Base-by-base conservation (phyloP, 2,113 vertebrate species). In the Ivindomyrus marchei region DNA sequence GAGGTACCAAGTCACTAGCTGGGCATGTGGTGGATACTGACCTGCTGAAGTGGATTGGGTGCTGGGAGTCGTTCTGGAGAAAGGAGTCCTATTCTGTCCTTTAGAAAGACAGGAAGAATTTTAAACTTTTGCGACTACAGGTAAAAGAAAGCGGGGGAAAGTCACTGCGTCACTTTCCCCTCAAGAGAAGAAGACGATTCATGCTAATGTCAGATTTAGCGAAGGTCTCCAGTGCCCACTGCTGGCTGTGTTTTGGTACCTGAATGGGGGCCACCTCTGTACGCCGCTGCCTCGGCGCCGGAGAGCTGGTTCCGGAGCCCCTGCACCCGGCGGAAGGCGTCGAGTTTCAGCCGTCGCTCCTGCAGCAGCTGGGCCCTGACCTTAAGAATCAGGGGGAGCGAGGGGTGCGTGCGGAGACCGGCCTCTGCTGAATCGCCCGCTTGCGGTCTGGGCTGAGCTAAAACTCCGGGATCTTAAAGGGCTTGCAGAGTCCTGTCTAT, bases 321-420 rank as follows among this genome's bases (percentile, higher is more conserved):
- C 17, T 96, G 94, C 53, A 87, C 90, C 0, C 91, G 88, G 90
- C 96, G 95, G 90, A 97, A 97, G 27, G 96, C 95, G 0, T 96
- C 94, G 49, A 87, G 11, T 91, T 97, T 97, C 92, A 97, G 84
- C 86, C 93, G 92, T 5, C 90, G 86, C 92, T 97, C 95, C 91
- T 94, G 95, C 17, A 93, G 93, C 31, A 97, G 93, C 92, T 89
- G 94, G 9, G 91, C 93, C 93, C 89, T 95, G 91, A 94, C 90
- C 96, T 97, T 21, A 11, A 47, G 3, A 9, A 47, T 2, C 17
- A 47, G 45, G 24, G 39, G 10, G 45, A 45, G 42, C 7, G 42
- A 45, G 6, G 42, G 39, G 11, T 15, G 58, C 11, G 24, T 24
- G 53, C 0, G 53, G n/a, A 36, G 42, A 52, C 21, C 10, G 10